These are phyloP conservation scores for Virgularia gustaviana DNA, from an alignment of 92 coral and sea anemone genomes.

Conservation along the genomic window DNA sequence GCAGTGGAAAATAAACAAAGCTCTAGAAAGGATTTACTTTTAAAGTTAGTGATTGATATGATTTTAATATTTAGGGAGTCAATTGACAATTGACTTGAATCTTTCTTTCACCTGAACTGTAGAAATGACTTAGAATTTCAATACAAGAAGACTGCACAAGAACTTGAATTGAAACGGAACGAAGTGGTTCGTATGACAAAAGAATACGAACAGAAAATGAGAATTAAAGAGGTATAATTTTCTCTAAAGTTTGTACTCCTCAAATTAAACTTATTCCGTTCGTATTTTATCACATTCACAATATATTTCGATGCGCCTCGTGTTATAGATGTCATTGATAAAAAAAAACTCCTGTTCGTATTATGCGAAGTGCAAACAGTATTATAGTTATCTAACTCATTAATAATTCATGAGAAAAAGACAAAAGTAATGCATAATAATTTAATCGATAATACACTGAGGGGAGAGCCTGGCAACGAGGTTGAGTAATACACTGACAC, in stretches of 20 bases:
- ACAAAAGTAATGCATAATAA: too few relatives aligned
- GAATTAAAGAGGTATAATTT: slow-evolving; percentile 68
- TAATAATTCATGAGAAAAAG: too few relatives aligned
- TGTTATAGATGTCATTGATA: too few relatives aligned
- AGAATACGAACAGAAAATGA: slow-evolving; percentile 80
- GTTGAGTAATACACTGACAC: too few relatives aligned
- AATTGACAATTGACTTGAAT: background rate
- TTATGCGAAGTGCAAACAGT: too few relatives aligned
- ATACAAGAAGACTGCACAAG: slow-evolving; percentile 73
- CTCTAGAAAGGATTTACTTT: slow-evolving; percentile 67
- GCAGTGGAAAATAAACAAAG: slow-evolving; percentile 67
- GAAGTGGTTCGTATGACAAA: slow-evolving; percentile 77
- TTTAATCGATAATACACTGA: too few relatives aligned
- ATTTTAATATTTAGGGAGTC: too few relatives aligned
- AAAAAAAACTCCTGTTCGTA: background rate
- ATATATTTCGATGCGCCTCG: background rate
- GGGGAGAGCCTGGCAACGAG: too few relatives aligned
- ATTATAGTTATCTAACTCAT: too few relatives aligned
- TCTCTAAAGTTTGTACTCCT: background rate
- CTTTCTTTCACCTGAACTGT: background rate
- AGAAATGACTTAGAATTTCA: slow-evolving; percentile 75
- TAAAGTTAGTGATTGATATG: slow-evolving; percentile 57
- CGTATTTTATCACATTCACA: background rate
- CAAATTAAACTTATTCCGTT: background rate
- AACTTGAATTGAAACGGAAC: slow-evolving; percentile 71